phyloP scores from a whole-genome alignment of 1,140 invertebrate species.

The Sitodiplosis mosellana region DNA sequence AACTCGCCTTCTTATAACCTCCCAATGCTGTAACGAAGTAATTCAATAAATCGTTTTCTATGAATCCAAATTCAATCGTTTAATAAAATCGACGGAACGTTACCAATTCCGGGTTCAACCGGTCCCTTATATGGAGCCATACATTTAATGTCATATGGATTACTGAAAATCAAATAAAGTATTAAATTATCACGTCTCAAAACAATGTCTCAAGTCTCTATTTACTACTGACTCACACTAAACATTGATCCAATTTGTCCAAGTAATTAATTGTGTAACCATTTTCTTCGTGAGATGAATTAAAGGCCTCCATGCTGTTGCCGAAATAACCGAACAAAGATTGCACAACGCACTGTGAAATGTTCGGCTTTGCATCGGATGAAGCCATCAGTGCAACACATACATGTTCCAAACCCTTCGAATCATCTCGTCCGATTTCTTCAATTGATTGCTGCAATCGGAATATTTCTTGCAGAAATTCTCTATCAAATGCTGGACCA shows the following conservation, averaged over 20 bases:
- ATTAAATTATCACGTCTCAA: too few species aligned
- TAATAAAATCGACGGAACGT: too few species aligned
- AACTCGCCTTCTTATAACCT: too few species aligned
- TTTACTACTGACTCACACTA: conserved; percentile 24
- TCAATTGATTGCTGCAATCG: conserved; percentile 40
- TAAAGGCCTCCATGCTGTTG: conserved; percentile 33
- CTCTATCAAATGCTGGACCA: conserved; percentile 46
- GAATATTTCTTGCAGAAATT: conserved; percentile 46
- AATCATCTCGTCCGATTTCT: conserved; percentile 26
- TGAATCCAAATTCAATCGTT: too few species aligned
- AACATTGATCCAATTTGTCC: conserved; percentile 27
- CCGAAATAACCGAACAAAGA: conserved; percentile 67
- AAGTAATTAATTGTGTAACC: conserved; percentile 25
- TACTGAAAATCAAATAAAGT: not conserved
- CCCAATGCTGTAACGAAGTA: not conserved
- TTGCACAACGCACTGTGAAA: conserved; percentile 57
- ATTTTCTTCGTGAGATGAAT: conserved; percentile 15
- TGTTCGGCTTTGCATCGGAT: conserved; percentile 33
- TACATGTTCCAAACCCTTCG: conserved; percentile 45
- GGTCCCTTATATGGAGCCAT: conserved; percentile 68
- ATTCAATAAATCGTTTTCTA: too few species aligned
- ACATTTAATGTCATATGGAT: conserved; percentile 44
- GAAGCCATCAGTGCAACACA: conserved; percentile 65
- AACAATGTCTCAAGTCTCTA: not conserved
- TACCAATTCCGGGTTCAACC: conserved; percentile 60